phyloP scores from a whole-genome alignment of 2,797 vertebrate genomes.

The Ptychobarbus kaznakovi region DNA sequence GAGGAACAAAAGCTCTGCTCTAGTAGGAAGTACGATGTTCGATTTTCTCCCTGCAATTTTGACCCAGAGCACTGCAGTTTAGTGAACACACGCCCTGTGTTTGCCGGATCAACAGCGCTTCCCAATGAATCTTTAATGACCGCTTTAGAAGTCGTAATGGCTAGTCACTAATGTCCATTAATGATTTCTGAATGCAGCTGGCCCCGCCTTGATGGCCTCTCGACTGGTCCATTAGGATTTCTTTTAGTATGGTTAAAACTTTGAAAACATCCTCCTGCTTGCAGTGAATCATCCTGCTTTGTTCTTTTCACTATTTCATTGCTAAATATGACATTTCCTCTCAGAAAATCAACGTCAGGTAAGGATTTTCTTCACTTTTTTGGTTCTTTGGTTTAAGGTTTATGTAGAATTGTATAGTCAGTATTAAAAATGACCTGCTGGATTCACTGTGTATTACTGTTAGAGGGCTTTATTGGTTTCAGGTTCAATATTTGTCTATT shows the following conservation, averaged over 20 bases:
- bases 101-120: constrained; percentile 86
- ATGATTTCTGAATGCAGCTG: constrained; percentile 93
- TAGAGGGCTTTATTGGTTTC: not conserved
- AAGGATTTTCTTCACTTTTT: constrained; percentile 71
- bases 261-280: constrained; percentile 80
- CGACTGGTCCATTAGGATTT: constrained; percentile 88
- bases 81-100: constrained; percentile 71
- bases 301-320: constrained; percentile 60
- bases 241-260: constrained; percentile 93
- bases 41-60: constrained; percentile 71
- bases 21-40: constrained; percentile 81
- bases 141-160: constrained; percentile 94
- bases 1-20: constrained; percentile 81
- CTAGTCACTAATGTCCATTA: constrained; percentile 98
- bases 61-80: constrained; percentile 75
- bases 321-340: constrained; percentile 89
- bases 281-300: constrained; percentile 57
- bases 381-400: not conserved
- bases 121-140: constrained; percentile 98
- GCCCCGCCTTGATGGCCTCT: constrained; percentile 90
- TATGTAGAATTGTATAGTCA: not conserved
- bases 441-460: not conserved
- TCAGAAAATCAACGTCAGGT: constrained; percentile 97
- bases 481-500: not conserved
- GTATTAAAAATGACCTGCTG: not conserved